Conservation (phyloP, 2,797 vertebrate species). For the Rhinophrynus dorsalis region DNA sequence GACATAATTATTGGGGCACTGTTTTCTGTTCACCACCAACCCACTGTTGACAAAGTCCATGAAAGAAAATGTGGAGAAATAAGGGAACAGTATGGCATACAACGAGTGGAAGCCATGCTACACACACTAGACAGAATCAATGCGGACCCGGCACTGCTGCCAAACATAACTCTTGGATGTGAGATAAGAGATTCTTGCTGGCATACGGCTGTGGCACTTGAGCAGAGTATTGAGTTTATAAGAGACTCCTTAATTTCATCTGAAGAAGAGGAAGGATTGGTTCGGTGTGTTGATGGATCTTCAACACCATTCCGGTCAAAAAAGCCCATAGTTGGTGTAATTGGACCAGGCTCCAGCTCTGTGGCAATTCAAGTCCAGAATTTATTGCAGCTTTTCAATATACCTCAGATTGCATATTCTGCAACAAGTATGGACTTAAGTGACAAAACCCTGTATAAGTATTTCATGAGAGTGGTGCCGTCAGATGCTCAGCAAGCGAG, state of each 20-base stretch:
- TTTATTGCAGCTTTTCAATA: constrained; percentile 95
- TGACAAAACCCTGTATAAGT: constrained; percentile 94
- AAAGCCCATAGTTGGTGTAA: constrained; percentile 94
- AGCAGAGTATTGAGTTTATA: constrained; percentile 98
- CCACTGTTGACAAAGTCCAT: constrained; percentile 94
- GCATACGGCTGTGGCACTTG: constrained; percentile 95
- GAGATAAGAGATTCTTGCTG: constrained; percentile 98
- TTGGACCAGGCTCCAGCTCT: constrained; percentile 94
- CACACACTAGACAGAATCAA: constrained; percentile 95
- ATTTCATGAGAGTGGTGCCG: constrained; percentile 98
- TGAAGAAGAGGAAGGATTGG: constrained; percentile 80
- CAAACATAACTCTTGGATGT: constrained; percentile 92
- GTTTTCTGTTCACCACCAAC: constrained; percentile 97
- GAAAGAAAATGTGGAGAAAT: constrained; percentile 95
- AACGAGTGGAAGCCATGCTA: constrained; percentile 97
- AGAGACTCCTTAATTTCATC: constrained; percentile 90
- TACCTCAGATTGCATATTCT: constrained; percentile 96
- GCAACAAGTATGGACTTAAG: constrained; percentile 96
- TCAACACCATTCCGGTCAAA: constrained; percentile 82
- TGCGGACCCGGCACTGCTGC: constrained; percentile 82
- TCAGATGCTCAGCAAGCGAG: constrained; percentile 94
- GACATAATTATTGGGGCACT: constrained; percentile 96
- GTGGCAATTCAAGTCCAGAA: constrained; percentile 98
- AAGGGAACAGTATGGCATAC: constrained; percentile 96
- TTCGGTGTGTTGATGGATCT: constrained; percentile 83